A percentile compares a stretch with the other conserved stretches of the same genome.
Evolutionary conservation across 1,140 invertebrate species (phyloP).

Genomic region (Drosophila baimaii): DNA sequence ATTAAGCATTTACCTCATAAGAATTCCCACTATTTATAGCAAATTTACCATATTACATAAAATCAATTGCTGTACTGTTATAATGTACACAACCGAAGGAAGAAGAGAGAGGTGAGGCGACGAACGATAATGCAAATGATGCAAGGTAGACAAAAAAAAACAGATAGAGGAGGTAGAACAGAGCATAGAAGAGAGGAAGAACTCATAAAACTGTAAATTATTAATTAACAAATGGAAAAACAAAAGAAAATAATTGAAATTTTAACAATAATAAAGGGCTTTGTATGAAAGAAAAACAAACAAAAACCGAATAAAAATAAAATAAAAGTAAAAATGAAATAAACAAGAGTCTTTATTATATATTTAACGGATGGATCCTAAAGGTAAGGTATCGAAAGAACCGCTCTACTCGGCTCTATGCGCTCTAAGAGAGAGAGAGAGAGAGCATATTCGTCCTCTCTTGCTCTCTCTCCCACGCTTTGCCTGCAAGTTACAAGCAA

Average conservation of each 20-base stretch:
- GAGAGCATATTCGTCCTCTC: no score
- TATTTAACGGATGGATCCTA: neutral
- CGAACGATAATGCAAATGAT: slow-evolving; percentile 25
- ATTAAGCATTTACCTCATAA: slow-evolving; percentile 79
- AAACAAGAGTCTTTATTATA: neutral
- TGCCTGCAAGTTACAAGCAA: neutral
- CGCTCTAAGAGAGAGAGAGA: no score
- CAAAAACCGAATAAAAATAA: slow-evolving; percentile 48
- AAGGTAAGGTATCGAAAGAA: neutral
- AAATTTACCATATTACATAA: slow-evolving; percentile 78
- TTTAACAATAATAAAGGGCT: slow-evolving; percentile 81
- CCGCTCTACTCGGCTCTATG: no score
- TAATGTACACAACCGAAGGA: slow-evolving; percentile 66
- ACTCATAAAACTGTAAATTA: slow-evolving; percentile 75
- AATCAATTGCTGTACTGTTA: slow-evolving; percentile 76
- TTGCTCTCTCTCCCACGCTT: neutral
- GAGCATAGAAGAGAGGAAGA: slow-evolving; percentile 13
- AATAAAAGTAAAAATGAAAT: slow-evolving; percentile 41
- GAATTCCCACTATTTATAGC: slow-evolving; percentile 79
- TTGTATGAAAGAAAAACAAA: slow-evolving; percentile 72
- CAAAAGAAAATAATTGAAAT: slow-evolving; percentile 62
- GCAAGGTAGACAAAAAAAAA: slow-evolving; percentile 10
- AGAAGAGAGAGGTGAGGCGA: no score
- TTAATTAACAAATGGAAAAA: slow-evolving; percentile 64
- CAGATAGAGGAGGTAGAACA: slow-evolving; percentile 1